Conservation (phyloP, 2,797 vertebrate genomes). For the Loris lydekkerianus region DNA sequence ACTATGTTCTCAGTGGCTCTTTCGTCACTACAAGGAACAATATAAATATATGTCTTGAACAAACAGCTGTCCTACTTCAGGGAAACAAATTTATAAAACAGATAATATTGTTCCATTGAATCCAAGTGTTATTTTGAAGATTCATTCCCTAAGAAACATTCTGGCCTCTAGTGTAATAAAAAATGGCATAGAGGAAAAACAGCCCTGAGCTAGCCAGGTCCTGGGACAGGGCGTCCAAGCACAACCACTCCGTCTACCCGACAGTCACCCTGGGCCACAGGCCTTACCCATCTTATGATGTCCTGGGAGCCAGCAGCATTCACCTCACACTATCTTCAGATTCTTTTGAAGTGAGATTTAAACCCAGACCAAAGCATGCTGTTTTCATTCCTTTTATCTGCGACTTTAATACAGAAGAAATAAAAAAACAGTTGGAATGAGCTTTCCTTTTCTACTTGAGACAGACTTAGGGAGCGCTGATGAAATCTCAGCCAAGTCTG, state of each 20-base stretch:
- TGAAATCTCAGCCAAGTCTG: not conserved
- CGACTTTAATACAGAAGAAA: slow-evolving; percentile 61
- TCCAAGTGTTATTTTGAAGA: not conserved
- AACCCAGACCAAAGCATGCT: not conserved
- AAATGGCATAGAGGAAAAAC: not conserved
- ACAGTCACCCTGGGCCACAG: not conserved
- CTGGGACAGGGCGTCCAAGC: accelerated
- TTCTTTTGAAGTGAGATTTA: not conserved
- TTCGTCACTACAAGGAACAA: not conserved
- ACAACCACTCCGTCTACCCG: accelerated
- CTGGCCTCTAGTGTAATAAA: not conserved
- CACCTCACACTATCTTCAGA: not conserved
- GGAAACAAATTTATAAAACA: not conserved
- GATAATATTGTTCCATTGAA: not conserved
- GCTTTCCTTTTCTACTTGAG: not conserved
- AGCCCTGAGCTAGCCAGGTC: not conserved
- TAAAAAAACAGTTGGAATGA: slow-evolving; percentile 5
- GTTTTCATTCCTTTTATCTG: slow-evolving; percentile 3
- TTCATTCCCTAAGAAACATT: not conserved
- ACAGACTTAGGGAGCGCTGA: not conserved
- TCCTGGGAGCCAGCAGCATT: not conserved
- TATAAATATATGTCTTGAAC: not conserved
- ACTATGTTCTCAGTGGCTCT: not conserved
- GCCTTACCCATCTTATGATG: not conserved
- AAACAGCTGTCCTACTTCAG: not conserved